These are phyloP conservation scores for Ivindomyrus marchei DNA, from an alignment of 2,113 vertebrate genomes.

Conservation along the genomic window DNA sequence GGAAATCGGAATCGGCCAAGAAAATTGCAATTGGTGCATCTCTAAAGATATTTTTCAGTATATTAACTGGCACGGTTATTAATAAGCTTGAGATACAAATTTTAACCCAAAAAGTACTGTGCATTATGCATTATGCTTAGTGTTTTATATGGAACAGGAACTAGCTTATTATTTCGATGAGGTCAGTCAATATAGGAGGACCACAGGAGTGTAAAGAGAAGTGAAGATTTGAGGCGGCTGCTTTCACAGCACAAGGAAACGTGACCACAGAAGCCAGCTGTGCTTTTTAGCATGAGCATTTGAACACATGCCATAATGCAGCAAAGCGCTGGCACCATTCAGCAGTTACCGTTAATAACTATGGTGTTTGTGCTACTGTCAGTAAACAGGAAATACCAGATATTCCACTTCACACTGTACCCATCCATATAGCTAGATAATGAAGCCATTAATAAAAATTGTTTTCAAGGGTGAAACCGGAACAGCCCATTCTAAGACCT, in stretches of 20 bases:
- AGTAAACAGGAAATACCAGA: neutral
- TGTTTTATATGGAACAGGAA: neutral
- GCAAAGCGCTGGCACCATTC: neutral
- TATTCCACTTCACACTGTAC: neutral
- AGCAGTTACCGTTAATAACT: neutral
- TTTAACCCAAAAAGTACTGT: neutral
- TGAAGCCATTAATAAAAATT: neutral
- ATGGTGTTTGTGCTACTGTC: neutral
- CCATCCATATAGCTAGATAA: neutral
- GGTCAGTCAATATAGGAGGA: neutral
- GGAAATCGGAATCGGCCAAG: too few relatives aligned
- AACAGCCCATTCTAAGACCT: neutral
- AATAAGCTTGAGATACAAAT: too few relatives aligned
- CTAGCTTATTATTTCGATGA: neutral
- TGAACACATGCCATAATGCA: neutral
- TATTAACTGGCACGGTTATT: too few relatives aligned
- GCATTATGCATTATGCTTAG: neutral
- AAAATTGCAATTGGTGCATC: too few relatives aligned
- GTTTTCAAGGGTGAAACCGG: neutral
- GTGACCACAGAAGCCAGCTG: neutral
- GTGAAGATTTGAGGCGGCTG: neutral
- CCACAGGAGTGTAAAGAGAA: neutral
- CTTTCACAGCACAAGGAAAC: neutral
- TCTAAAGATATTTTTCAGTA: too few relatives aligned
- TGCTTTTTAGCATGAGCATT: neutral